Conservation (phyloP, 2,888 invertebrate species). For the Synergus japonicus region DNA sequence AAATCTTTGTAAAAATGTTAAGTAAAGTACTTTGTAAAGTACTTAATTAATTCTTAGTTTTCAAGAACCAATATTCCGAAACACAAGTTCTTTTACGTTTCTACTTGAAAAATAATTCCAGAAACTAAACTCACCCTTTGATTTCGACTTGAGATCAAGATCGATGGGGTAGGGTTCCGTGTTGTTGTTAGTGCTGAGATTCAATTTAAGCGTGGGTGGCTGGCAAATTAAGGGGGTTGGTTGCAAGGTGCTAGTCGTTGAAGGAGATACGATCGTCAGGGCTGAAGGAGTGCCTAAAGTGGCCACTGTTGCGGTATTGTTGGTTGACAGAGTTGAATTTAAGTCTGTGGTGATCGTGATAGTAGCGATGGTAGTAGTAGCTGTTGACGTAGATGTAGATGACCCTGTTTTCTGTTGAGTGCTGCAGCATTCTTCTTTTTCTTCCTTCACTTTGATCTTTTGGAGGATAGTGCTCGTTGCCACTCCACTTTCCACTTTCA, state of each 20-base stretch:
- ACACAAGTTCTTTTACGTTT: too few species aligned
- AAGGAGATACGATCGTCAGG: slow-evolving; percentile 54
- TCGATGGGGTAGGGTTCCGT: slow-evolving; percentile 68
- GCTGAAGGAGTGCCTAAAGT: slow-evolving; percentile 53
- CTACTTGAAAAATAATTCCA: not conserved
- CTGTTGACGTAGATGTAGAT: slow-evolving; percentile 53
- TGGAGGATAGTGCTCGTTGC: slow-evolving; percentile 64
- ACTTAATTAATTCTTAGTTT: not conserved
- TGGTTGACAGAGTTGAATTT: slow-evolving; percentile 42
- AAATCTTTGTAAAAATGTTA: not conserved
- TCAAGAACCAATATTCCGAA: not conserved
- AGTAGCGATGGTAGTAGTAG: slow-evolving; percentile 55
- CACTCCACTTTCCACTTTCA: slow-evolving; percentile 72
- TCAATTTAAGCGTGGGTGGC: slow-evolving; percentile 55
- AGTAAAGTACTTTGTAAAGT: not conserved
- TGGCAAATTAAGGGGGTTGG: slow-evolving; percentile 64
- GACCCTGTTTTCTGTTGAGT: slow-evolving; percentile 57
- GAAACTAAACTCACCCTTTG: slow-evolving; percentile 60
- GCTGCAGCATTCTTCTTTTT: slow-evolving; percentile 70
- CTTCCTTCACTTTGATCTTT: slow-evolving; percentile 75
- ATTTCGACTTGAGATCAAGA: slow-evolving; percentile 69
- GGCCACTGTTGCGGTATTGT: slow-evolving; percentile 52
- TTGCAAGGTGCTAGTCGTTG: slow-evolving; percentile 55
- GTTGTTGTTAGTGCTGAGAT: slow-evolving; percentile 56
- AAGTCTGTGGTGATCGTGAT: slow-evolving; percentile 55